Evolutionary conservation across 2,888 invertebrate genomes (phyloP).

Genomic region (Trissolcus brochymenae): DNA sequence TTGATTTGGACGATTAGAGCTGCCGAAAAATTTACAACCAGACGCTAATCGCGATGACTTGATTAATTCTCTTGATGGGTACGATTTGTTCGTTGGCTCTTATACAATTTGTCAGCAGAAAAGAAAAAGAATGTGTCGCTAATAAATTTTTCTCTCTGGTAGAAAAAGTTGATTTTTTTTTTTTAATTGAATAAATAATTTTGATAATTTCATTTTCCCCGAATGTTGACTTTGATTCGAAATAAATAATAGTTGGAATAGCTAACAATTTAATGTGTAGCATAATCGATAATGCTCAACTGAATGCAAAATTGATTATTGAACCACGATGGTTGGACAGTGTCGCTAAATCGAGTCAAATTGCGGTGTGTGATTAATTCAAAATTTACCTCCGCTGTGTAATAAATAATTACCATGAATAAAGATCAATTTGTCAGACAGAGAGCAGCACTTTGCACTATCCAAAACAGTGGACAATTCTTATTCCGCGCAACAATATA

Average conservation of each 20-base stretch:
- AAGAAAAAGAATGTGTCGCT: no score
- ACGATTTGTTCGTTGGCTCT: no score
- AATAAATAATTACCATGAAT: neutral
- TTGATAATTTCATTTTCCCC: no score
- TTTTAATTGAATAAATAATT: no score
- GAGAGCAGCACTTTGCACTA: conserved; percentile 10
- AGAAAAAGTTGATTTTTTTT: no score
- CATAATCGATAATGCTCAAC: conserved; percentile 26
- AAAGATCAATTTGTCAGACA: neutral
- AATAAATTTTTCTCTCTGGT: no score
- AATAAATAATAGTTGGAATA: no score
- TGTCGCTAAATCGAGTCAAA: conserved; percentile 25
- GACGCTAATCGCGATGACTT: neutral
- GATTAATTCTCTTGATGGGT: no score
- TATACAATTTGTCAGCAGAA: no score
- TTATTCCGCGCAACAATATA: conserved; percentile 10
- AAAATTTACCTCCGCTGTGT: neutral
- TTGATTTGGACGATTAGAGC: no score
- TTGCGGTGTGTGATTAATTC: conserved; percentile 33
- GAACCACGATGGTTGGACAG: conserved; percentile 29
- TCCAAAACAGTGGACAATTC: conserved; percentile 27
- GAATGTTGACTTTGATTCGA: no score
- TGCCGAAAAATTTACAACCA: no score
- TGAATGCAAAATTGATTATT: conserved; percentile 37
- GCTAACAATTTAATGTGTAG: conserved; percentile 9